A percentile compares a stretch with the other conserved stretches of the same genome.
These are phyloP conservation scores for Ramphastos sulfuratus DNA, from an alignment of 2,113 vertebrate species.

Conservation along the genomic window DNA sequence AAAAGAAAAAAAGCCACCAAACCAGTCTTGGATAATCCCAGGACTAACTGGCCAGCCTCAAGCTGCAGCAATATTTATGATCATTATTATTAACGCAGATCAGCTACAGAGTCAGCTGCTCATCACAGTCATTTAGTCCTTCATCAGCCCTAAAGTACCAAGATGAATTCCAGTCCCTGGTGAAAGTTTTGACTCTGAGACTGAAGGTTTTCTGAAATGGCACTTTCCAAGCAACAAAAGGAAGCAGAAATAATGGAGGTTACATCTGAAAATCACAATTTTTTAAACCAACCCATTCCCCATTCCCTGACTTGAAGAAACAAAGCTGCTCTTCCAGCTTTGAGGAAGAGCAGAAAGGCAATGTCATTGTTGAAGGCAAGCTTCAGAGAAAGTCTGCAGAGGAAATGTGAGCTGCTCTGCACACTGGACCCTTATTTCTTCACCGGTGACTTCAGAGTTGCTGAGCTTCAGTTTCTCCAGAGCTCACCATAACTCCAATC, in stretches of 20 bases:
- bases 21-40: not conserved
- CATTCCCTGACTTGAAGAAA: not conserved
- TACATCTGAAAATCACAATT: not conserved
- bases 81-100: not conserved
- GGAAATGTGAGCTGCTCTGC: not conserved
- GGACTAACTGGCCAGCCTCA: slow-evolving; percentile 3
- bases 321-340: not conserved
- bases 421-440: not conserved
- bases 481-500: not conserved
- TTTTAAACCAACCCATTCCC: not conserved
- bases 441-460: not conserved
- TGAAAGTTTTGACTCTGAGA: not conserved
- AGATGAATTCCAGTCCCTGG: not conserved
- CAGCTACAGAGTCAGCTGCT: not conserved
- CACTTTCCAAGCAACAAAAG: not conserved
- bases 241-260: not conserved
- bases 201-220: not conserved
- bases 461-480: not conserved
- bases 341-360: not conserved
- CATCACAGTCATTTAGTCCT: not conserved
- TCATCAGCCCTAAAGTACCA: not conserved
- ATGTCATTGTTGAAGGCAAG: not conserved
- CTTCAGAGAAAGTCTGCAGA: not conserved
- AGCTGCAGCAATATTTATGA: not conserved
- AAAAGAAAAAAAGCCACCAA: not conserved